Evolutionary conservation across 1,140 invertebrate genomes (phyloP).

Genomic region (Anthonomus grandis): DNA sequence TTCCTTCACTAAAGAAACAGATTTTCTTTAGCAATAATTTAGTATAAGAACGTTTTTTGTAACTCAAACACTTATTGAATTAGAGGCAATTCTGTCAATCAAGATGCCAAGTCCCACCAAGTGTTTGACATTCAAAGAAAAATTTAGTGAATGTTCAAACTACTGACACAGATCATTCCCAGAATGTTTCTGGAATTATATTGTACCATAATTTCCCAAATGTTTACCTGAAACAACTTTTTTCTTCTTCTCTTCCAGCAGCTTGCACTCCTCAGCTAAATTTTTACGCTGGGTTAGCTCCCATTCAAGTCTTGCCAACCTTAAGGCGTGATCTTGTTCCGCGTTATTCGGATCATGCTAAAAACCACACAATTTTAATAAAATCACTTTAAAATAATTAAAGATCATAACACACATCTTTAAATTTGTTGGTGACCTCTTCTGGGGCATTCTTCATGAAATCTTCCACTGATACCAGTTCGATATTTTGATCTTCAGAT

Average conservation of each 20-base stretch:
- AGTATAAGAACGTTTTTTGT: too few species aligned
- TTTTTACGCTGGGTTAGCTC: conserved; percentile 88
- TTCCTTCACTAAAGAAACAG: too few species aligned
- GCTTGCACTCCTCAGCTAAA: conserved; percentile 71
- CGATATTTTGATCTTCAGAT: conserved; percentile 91
- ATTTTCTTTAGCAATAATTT: too few species aligned
- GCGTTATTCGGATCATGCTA: conserved; percentile 31
- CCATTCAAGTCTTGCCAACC: conserved; percentile 85
- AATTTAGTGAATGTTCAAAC: too few species aligned
- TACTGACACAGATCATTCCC: too few species aligned
- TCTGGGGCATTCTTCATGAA: conserved; percentile 81
- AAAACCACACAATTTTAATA: conserved; percentile 11
- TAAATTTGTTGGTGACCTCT: conserved; percentile 45
- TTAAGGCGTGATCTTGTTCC: conserved; percentile 65
- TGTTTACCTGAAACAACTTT: conserved; percentile 48
- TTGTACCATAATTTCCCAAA: too few species aligned
- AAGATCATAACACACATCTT: conserved; percentile 24
- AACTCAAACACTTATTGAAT: too few species aligned
- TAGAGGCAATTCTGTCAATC: too few species aligned
- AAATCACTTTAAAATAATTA: neutral
- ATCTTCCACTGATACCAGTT: conserved; percentile 79
- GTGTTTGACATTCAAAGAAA: too few species aligned
- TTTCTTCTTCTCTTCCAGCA: conserved; percentile 74
- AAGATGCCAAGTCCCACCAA: too few species aligned
- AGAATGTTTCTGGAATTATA: too few species aligned